A percentile compares a stretch with the other conserved stretches of the same genome.
Conservation (phyloP, 2,113 vertebrate genomes). For the Gobiocypris rarus region DNA sequence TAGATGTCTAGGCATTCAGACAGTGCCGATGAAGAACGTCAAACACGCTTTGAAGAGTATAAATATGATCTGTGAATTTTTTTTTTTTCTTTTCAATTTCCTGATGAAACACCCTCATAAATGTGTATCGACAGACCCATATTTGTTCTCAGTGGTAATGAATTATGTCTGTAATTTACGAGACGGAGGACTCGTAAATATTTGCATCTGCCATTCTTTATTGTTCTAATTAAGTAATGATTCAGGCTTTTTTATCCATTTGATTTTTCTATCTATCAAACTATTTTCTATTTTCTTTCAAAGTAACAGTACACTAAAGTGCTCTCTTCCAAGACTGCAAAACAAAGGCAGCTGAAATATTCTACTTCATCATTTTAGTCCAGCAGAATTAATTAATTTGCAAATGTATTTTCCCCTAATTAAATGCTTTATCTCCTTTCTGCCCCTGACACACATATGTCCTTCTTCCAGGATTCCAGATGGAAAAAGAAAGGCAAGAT, state of each 20-base stretch:
- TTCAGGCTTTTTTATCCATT: conserved; percentile 27
- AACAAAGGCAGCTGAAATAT: background rate
- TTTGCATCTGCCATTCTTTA: conserved; percentile 23
- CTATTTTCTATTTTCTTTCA: conserved; percentile 16
- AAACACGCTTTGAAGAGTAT: conserved; percentile 25
- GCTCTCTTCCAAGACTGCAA: background rate
- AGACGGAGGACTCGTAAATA: background rate
- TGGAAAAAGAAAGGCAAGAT: conserved; percentile 17
- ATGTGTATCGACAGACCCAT: conserved; percentile 19
- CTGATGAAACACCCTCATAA: conserved; percentile 29
- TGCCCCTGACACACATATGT: conserved; percentile 10
- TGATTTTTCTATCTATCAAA: background rate
- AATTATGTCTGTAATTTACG: background rate
- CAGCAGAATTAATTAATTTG: conserved; percentile 25
- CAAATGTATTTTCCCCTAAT: conserved; percentile 4
- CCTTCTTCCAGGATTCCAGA: background rate
- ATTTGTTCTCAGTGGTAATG: conserved; percentile 4
- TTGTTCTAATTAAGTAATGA: conserved; percentile 47
- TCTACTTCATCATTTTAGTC: conserved; percentile 23
- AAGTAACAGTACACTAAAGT: background rate
- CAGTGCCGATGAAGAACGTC: conserved; percentile 11
- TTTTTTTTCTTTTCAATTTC: background rate
- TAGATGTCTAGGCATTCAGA: background rate
- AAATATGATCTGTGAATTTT: conserved; percentile 25
- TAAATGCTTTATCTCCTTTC: conserved; percentile 14